Evolutionary conservation across 2,113 vertebrate species (phyloP), one percentile per base, ranked within the genome.

Genomic region (Campylomormyrus tamandua): DNA sequence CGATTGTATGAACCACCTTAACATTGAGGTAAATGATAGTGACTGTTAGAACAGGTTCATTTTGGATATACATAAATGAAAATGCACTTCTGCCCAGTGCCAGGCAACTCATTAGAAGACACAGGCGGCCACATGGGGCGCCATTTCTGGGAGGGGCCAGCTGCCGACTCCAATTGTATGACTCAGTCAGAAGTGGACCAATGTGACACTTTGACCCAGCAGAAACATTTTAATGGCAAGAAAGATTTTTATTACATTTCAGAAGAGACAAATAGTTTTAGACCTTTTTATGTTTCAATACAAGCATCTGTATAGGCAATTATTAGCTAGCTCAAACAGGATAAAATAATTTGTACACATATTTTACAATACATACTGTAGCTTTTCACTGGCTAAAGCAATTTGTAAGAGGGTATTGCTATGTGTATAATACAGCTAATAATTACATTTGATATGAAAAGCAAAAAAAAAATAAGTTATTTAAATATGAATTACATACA

Each of bases 401-500:
- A 96, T 96, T 96, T 96, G 96, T 96, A 96, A 96, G 95, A 96
- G 97, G 95, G 95, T 97, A 96, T 95, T 95, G 97, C 96, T 98
- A 97, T 96, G 97, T 95, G 96, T 98, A 99, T 98, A 96, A 96
- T 98, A 98, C 98, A 99, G 96, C 96, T 98, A 98, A 96, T 97
- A 97, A 97, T 99, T 99, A 98, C 97, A 99, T 96, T 96, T 95
- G 95, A 97, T 97, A 96, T 96, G 96, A 96, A 97, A 96, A 97
- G 95, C 94, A 96, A 97, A 90, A 45, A 98, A 85, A 85, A 98
- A 99, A 99, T 98, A 99, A 99, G 97, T 99, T 99, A 99, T 98
- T 99, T 98, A 99, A 99, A 99, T 98, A 99, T 97, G 95, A 97
- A 97, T 98, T 98, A 98, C 97, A 98, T 98, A 98, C 98, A 98